phyloP scores from a whole-genome alignment of 2,113 vertebrate genomes.

The Chaetura pelagica region DNA sequence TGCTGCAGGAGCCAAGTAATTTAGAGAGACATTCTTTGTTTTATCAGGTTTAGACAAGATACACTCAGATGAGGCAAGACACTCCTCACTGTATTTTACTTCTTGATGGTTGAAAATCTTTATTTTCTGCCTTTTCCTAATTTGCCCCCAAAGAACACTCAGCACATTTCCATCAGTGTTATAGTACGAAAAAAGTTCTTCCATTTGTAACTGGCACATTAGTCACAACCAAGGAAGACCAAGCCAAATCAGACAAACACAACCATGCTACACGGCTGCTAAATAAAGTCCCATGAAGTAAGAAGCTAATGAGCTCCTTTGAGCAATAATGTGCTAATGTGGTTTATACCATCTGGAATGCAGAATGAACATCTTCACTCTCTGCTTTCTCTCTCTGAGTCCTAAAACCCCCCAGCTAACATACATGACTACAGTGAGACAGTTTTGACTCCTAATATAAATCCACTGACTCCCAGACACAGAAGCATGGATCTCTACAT shows the following conservation, averaged over 20 bases:
- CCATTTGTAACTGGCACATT: not conserved
- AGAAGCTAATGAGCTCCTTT: not conserved
- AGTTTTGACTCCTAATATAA: not conserved
- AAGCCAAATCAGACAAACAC: not conserved
- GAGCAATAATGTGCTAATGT: not conserved
- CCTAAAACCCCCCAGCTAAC: not conserved
- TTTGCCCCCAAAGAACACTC: not conserved
- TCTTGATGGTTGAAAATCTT: not conserved
- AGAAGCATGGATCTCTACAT: not conserved
- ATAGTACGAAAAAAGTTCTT: not conserved
- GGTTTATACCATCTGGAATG: slow-evolving; percentile 17
- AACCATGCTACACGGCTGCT: not conserved
- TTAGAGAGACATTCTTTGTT: not conserved
- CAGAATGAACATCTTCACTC: not conserved
- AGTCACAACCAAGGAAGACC: not conserved
- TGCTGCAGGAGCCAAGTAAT: not conserved
- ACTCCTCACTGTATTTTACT: not conserved
- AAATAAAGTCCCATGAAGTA: not conserved
- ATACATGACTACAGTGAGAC: not conserved
- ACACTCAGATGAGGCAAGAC: not conserved
- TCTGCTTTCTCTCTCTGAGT: not conserved
- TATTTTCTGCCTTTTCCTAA: not conserved
- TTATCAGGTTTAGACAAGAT: not conserved
- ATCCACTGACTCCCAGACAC: not conserved
- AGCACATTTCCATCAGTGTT: not conserved